Evolutionary conservation across 1,140 invertebrate genomes (phyloP), one percentile per base, ranked within the genome.

Genomic region (Cotesia glomerata): DNA sequence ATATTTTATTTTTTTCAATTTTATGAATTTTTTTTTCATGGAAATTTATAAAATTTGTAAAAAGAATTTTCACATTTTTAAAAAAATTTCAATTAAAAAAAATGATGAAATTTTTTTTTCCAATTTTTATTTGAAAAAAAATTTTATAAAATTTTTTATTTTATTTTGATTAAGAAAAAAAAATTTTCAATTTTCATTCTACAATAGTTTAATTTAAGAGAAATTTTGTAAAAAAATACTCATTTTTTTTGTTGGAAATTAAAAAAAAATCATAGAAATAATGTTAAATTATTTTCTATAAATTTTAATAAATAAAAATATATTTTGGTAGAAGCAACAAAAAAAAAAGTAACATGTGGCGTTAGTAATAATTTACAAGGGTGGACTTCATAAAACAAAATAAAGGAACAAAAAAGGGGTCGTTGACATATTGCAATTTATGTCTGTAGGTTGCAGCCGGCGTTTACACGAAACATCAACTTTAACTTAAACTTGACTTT

Each of bases 391-490:
- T 39, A 67, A 69, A 62, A 52, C 45, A 45, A 45, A 45, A 45
- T 61, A 52, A 71, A 74, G 26, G 26, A 26, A 74, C 51, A 74
- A 68, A 56, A 77, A 75, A 76, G 72, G 75, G 75, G 71, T 73
- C 75, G 75, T 76, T 76, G 72, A 64, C 72, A 76, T 69, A 66
- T 61, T 74, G 72, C 72, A 76, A 76, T 76, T 76, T 76, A 76
- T 76, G 72, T 72, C 62, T 62, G 74, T 65, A 32, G 45, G 69
- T 54, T 70, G 69, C 74, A 75, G 71, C 74, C 74, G 74, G 74
- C 72, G 71, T 66, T 73, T 49, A 52, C 71, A 64, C 74, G 71
- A 72, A 63, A 74, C 68, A 71, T 70, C 63, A 65, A 67, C 51
- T 66, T 71, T 74, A 64, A 45, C 11, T 54, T 18, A 54, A 13